Evolutionary conservation across 2,888 invertebrate genomes (phyloP).

Genomic region (Ischnura elegans): DNA sequence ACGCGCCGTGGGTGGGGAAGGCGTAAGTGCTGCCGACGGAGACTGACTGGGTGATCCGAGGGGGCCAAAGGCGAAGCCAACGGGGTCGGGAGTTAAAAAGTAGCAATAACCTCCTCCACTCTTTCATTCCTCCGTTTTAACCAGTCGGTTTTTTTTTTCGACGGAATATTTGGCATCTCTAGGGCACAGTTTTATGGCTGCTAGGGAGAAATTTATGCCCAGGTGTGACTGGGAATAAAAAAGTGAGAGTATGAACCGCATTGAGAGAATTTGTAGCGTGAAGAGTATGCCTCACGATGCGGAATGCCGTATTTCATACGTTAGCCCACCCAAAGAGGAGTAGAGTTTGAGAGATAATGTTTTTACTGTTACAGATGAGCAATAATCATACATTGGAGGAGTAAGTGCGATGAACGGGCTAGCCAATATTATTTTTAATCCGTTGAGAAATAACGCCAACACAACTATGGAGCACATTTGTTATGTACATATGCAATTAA

Average conservation of each 20-base stretch:
- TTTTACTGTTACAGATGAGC: too few relatives aligned
- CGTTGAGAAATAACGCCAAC: too few relatives aligned
- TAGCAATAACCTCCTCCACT: neutral
- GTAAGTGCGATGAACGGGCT: too few relatives aligned
- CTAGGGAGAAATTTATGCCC: neutral
- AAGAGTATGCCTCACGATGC: neutral
- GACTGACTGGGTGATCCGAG: neutral
- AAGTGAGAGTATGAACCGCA: neutral
- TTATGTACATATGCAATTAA: too few relatives aligned
- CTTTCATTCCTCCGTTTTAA: neutral
- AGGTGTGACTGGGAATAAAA: neutral
- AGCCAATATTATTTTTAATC: too few relatives aligned
- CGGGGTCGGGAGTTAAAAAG: neutral
- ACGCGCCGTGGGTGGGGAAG: neutral
- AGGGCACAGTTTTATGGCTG: neutral
- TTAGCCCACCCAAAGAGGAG: neutral
- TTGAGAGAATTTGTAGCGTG: neutral
- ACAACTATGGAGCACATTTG: too few relatives aligned
- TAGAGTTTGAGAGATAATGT: neutral
- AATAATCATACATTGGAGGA: too few relatives aligned
- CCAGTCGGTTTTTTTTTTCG: neutral
- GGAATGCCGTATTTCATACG: neutral
- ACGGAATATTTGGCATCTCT: neutral
- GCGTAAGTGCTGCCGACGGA: conserved; percentile 16
- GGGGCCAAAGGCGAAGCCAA: conserved; percentile 6